phyloP scores from a whole-genome alignment of 1,140 invertebrate genomes.

The Anastrepha obliqua region DNA sequence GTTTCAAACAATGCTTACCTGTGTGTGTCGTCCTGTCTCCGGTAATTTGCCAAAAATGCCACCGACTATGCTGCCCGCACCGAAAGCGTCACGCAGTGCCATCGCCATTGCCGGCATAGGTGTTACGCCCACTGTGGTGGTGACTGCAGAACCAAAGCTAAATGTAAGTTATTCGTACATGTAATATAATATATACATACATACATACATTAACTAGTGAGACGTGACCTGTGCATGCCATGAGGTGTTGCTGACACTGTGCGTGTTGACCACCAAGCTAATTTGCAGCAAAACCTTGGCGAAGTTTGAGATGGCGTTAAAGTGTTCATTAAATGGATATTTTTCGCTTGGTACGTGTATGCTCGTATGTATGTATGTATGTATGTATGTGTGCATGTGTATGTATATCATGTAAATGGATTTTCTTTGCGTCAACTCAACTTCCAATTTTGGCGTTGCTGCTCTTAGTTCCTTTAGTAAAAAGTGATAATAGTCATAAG shows the following conservation, averaged over 20 bases:
- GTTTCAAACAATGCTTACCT: slow-evolving; percentile 69
- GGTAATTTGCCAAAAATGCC: slow-evolving; percentile 73
- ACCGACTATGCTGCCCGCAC: slow-evolving; percentile 66
- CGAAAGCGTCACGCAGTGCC: slow-evolving; percentile 59
- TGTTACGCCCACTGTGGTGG: slow-evolving; percentile 60
- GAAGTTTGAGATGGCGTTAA: background rate
- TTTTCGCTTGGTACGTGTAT: background rate
- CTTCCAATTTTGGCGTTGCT: background rate
- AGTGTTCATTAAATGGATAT: slow-evolving; percentile 21
- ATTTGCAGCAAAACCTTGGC: background rate
- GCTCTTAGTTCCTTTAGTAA: background rate
- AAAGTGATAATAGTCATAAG: slow-evolving; percentile 36
- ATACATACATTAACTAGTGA: background rate
- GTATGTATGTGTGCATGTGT: background rate
- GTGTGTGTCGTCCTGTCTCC: slow-evolving; percentile 73
- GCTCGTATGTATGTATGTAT: background rate
- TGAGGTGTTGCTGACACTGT: background rate
- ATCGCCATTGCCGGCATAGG: slow-evolving; percentile 56
- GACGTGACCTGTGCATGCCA: background rate
- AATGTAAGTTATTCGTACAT: slow-evolving; percentile 68
- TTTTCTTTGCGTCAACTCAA: background rate
- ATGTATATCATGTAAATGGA: background rate
- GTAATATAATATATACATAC: background rate
- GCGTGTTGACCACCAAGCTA: background rate
- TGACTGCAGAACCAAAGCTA: slow-evolving; percentile 71